phyloP scores from a whole-genome alignment of 2,113 vertebrate species.

The Eptesicus fuscus region DNA sequence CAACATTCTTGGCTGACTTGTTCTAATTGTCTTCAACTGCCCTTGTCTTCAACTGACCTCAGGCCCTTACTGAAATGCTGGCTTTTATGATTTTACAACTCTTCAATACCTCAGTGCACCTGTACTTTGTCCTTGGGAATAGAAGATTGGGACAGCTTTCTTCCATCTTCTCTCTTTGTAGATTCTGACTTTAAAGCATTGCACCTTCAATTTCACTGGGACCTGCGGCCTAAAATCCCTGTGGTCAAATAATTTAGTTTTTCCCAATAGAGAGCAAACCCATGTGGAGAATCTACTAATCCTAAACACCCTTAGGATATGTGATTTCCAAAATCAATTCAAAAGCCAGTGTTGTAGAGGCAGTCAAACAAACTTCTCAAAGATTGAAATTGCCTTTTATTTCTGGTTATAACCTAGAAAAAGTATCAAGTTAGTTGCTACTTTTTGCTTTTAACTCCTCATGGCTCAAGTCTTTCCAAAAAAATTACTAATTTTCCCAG shows the following conservation, averaged over 20 bases:
- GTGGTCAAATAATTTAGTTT: slow-evolving; percentile 56
- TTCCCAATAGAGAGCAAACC: slow-evolving; percentile 34
- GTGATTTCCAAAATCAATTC: slow-evolving; percentile 52
- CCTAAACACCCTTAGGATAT: slow-evolving; percentile 45
- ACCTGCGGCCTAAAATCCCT: slow-evolving; percentile 32
- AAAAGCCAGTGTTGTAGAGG: slow-evolving; percentile 29
- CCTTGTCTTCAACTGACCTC: no score
- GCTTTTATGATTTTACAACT: no score
- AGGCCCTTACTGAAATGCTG: no score
- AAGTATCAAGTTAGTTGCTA: neutral
- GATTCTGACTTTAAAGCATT: neutral
- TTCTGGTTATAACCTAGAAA: neutral
- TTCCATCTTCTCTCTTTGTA: neutral
- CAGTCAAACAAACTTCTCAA: slow-evolving; percentile 29
- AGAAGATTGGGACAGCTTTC: neutral
- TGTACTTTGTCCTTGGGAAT: neutral
- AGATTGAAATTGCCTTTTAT: slow-evolving; percentile 20
- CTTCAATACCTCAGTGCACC: neutral
- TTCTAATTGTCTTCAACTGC: no score
- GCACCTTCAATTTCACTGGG: slow-evolving; percentile 1
- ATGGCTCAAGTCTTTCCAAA: neutral
- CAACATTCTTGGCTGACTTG: no score
- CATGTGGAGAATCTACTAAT: slow-evolving; percentile 50
- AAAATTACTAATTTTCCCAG: neutral
- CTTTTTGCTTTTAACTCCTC: slow-evolving; percentile 26